Percentiles rank a stretch among this genome's conserved stretches.
phyloP scores from a whole-genome alignment of 2,888 invertebrate species.

The Calephelis perditalis region DNA sequence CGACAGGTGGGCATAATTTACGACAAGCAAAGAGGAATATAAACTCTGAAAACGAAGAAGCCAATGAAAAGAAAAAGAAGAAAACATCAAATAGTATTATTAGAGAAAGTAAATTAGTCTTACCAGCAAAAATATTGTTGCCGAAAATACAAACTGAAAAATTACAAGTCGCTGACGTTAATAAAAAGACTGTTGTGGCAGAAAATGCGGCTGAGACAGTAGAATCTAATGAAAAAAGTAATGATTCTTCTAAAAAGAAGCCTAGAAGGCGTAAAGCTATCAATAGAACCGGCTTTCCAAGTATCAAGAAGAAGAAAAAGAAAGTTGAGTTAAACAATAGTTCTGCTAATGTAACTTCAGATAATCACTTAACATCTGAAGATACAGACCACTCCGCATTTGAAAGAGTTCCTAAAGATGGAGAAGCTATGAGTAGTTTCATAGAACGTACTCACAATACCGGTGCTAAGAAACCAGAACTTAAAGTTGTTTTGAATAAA shows the following conservation, averaged over 20 bases:
- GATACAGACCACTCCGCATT: constrained; percentile 73
- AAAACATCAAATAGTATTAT: constrained; percentile 59
- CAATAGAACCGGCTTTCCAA: constrained; percentile 93
- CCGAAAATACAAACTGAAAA: constrained; percentile 66
- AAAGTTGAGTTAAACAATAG: constrained; percentile 59
- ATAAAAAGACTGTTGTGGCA: constrained; percentile 42
- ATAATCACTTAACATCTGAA: constrained; percentile 57
- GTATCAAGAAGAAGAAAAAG: constrained; percentile 89
- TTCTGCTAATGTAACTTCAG: constrained; percentile 43
- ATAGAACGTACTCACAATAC: constrained; percentile 71
- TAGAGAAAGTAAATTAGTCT: constrained; percentile 67
- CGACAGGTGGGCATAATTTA: constrained; percentile 63
- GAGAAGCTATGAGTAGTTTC: constrained; percentile 82
- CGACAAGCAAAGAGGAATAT: constrained; percentile 66
- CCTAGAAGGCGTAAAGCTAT: constrained; percentile 85
- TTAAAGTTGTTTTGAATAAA: constrained; percentile 70
- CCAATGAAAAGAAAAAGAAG: constrained; percentile 64
- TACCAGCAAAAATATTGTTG: constrained; percentile 57
- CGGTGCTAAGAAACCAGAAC: constrained; percentile 60
- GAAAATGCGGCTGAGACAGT: constrained; percentile 48
- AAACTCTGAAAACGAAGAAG: constrained; percentile 53
- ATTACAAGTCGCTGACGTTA: constrained; percentile 43
- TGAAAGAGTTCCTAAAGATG: constrained; percentile 83
- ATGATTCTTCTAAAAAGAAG: constrained; percentile 58
- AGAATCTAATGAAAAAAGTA: constrained; percentile 46